Evolutionary conservation across 2,113 vertebrate species (phyloP), one percentile per base, ranked within the genome.

Genomic region (Ceratotherium simum): DNA sequence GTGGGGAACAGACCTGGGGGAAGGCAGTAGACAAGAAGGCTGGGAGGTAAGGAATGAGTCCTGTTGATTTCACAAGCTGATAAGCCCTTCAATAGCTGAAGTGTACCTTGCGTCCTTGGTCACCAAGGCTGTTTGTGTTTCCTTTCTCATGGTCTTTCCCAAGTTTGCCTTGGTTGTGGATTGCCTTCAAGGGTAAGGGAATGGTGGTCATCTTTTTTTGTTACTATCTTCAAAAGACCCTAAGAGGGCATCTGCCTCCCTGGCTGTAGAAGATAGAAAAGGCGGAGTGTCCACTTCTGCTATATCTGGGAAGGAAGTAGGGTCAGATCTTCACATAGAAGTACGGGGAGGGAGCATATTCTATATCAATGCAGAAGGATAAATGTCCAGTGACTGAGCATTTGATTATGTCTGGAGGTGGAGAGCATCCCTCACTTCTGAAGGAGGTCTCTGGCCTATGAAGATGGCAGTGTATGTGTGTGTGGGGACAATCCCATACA

Each of bases 111-210:
- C 17, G 6, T 16, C 69, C n/a, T 72, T 92, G 33, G 54, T 76
- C 62, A 64, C 42, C 62, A 62, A 82, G 36, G 62, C 36, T 76
- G 46, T 95, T 95, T 73, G n/a, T 96, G 23, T 65, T 87, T 93
- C 33, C 39, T 95, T 95, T 46, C 62, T 72, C 31, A n/a, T 92
- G 25, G 67, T 93, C 46, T 90, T 91, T 96, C 46, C 46, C 31
- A 73, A 36, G 78, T 80, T 90, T 9, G 70, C 33, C 5, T 81
- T 48, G 39, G 48, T 72, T 72, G 9, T 88, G 21, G 31, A 91
- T 39, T 65, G 4, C 39, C 67, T 85, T 96, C 54, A 87, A 95
- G 60, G 88, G 54, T 64, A 73, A 62, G 27, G 39, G 58, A 60
- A 2, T 62, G 6, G 27, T 78, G 31, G 80, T 6, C 39, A 51